Evolutionary conservation across 1,140 invertebrate genomes (phyloP), one percentile per base, ranked within the genome.

Genomic region (Drepana arcuata): DNA sequence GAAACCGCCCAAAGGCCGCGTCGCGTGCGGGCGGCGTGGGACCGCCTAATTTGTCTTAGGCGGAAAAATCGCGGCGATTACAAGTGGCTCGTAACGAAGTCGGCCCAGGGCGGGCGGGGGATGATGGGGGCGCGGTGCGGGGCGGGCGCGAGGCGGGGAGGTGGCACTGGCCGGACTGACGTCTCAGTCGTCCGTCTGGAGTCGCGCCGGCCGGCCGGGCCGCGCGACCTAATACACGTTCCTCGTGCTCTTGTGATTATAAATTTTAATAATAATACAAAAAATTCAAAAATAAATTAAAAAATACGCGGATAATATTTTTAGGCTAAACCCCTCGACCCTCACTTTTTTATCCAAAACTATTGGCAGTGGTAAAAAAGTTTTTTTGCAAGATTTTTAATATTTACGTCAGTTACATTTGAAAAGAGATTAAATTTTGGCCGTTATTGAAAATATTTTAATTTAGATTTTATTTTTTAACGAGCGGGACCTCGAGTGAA

Each of bases 11-110:
- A 66, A 74, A 56, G 52, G 43, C 37, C 36, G 48, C 47, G 50
- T 54, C 55, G 51, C 16, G 59, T 46, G 57, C 52, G 57, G 54
- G 56, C 57, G 60, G 13, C 26, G n/a, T 28, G 2, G 24, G 64
- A 53, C 72, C 74, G 72, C 73, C 71, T 81, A 81, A 81, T 81
- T 81, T 74, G 75, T 81, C 75, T 81, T 75, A 78, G 73, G 73
- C 67, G 75, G 73, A 80, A 80, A 80, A 80, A 80, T 80, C 65
- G 63, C 65, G 73, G 70, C 66, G 71, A 80, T 78, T 75, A 80
- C 75, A 80, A 80, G 75, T 80, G 72, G 72, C 70, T 77, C 72
- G 70, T 80, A 80, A 80, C 75, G 75, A 80, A 80, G 75, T 77
- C 71, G 70, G 65, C 40, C 56, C 53, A 53, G 61, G 48, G 54